A percentile compares a stretch with the other conserved stretches of the same genome.
These are phyloP conservation scores for Caenorhabditis doughertyi DNA, from an alignment of 2,888 invertebrate species.

Conservation along the genomic window DNA sequence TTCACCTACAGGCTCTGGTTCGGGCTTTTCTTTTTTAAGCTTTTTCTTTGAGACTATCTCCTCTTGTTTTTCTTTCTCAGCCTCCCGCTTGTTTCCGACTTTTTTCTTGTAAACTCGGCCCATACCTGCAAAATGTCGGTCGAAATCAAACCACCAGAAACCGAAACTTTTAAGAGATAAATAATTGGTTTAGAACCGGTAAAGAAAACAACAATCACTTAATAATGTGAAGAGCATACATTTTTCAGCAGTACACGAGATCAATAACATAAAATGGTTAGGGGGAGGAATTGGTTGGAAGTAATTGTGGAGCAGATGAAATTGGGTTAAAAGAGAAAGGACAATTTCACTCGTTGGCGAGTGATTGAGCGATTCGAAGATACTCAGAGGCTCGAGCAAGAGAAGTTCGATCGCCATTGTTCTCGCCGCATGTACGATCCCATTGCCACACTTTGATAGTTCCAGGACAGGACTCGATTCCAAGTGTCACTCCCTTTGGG, in stretches of 20 bases:
- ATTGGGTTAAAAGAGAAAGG: not conserved
- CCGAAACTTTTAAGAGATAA: no score
- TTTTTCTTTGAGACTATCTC: conserved; percentile 37
- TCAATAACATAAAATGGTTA: no score
- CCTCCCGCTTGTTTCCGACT: conserved; percentile 23
- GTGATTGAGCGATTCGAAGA: conserved; percentile 55
- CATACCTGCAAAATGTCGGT: no score
- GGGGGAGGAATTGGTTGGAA: no score
- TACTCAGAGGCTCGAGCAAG: conserved; percentile 53
- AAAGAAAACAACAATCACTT: no score
- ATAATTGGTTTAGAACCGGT: no score
- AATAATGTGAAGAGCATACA: no score
- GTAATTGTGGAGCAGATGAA: no score
- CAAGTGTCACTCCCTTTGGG: conserved; percentile 48
- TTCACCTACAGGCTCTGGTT: conserved; percentile 40
- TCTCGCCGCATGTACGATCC: conserved; percentile 59
- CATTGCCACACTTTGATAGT: conserved; percentile 57
- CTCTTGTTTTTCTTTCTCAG: conserved; percentile 10
- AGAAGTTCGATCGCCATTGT: conserved; percentile 53
- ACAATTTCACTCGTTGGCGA: conserved; percentile 36
- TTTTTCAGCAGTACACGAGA: no score
- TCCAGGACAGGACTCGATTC: conserved; percentile 41
- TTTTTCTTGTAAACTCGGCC: conserved; percentile 58
- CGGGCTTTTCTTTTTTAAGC: conserved; percentile 35
- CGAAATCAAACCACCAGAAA: no score